Percentiles rank a stretch among this genome's conserved stretches.
These are phyloP conservation scores for Zosterops pallidus DNA, from an alignment of 2,113 vertebrate genomes.

Conservation along the genomic window DNA sequence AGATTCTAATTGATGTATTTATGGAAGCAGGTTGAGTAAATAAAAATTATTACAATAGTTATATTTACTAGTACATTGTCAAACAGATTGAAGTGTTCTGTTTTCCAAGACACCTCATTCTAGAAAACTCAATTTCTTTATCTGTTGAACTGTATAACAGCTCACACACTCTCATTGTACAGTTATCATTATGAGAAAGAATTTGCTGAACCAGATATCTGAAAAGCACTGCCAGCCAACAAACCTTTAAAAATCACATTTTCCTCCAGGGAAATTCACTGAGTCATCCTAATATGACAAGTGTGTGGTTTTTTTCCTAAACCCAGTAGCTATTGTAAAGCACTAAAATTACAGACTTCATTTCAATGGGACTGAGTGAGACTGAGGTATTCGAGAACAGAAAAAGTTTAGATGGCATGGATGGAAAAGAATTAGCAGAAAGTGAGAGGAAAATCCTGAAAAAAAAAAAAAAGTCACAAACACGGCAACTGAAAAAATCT, in stretches of 20 bases:
- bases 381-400: background rate
- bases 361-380: slow-evolving; percentile 13
- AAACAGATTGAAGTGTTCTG: background rate
- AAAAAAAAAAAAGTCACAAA: background rate
- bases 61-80: slow-evolving; percentile 34
- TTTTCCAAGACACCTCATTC: slow-evolving; percentile 7
- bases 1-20: slow-evolving; percentile 16
- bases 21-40: background rate
- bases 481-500: fast-evolving
- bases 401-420: background rate
- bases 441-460: background rate
- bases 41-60: background rate
- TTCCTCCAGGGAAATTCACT: slow-evolving; percentile 40
- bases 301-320: slow-evolving; percentile 14
- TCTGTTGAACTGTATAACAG: background rate
- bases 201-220: slow-evolving; percentile 10
- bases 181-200: slow-evolving; percentile 36
- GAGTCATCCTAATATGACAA: slow-evolving; percentile 38
- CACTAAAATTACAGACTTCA: slow-evolving; percentile 20
- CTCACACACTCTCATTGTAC: background rate
- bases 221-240: background rate
- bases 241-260: slow-evolving; percentile 29
- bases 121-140: background rate
- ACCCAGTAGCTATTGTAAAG: background rate
- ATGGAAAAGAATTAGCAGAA: background rate